Percentiles rank a stretch among this genome's conserved stretches.
phyloP scores from a whole-genome alignment of 2,888 invertebrate species.

The Neuroscelio doddi region DNA sequence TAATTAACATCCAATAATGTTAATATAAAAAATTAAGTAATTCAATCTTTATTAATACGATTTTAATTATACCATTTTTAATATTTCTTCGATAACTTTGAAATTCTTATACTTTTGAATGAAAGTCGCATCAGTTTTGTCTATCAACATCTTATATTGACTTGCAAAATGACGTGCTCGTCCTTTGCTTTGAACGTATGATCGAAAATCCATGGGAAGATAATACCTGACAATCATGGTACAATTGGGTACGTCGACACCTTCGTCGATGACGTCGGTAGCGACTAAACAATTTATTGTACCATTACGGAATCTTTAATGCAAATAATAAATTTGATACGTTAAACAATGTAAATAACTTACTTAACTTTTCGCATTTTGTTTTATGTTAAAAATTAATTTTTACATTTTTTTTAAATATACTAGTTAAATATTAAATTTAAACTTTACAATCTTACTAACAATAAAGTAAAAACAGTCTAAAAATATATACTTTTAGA shows the following conservation, averaged over 20 bases:
- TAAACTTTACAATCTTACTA: slow-evolving; percentile 20
- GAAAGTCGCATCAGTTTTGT: slow-evolving; percentile 57
- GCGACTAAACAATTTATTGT: slow-evolving; percentile 80
- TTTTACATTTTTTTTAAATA: too few species aligned
- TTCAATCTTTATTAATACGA: too few species aligned
- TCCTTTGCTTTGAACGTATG: slow-evolving; percentile 93
- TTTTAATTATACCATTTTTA: slow-evolving; percentile 10
- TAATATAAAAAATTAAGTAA: too few species aligned
- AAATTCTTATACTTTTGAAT: slow-evolving; percentile 34
- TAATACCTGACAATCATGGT: slow-evolving; percentile 86
- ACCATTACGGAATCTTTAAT: slow-evolving; percentile 74
- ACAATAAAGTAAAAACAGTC: too few species aligned
- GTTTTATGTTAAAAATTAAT: too few species aligned
- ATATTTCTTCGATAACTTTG: not conserved
- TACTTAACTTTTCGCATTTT: too few species aligned
- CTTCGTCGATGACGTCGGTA: slow-evolving; percentile 92
- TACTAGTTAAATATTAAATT: not conserved
- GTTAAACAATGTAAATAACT: too few species aligned
- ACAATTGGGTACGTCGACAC: slow-evolving; percentile 89
- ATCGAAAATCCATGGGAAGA: slow-evolving; percentile 80
- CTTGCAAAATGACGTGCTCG: slow-evolving; percentile 82
- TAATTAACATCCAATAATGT: too few species aligned
- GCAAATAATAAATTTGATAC: too few species aligned
- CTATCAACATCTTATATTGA: slow-evolving; percentile 76
- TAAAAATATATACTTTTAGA: too few species aligned